Evolutionary conservation across 1,140 invertebrate species (phyloP), one percentile per base, ranked within the genome.

Genomic region (Bilobella aurantiaca): DNA sequence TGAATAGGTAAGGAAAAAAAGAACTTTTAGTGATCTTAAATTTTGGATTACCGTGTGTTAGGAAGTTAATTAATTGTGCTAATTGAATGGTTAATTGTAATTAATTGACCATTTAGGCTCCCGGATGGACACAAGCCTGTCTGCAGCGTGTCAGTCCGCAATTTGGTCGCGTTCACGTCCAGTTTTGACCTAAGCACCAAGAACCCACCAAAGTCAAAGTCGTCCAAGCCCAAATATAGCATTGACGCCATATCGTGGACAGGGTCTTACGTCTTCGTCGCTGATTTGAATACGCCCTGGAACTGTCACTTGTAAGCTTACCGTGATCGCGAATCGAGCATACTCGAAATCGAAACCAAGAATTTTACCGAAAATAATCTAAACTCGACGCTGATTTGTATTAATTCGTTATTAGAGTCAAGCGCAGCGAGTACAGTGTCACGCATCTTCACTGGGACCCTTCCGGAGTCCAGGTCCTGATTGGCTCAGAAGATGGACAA

Each of bases 261-360:
- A 81, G 85, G 85, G 31, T 86, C 84, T 27, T 84, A 91, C 77
- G 88, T 93, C 53, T 93, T 91, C 77, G 86, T 93, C 3, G 86
- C 87, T 70, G 91, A 94, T 76, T 78, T 93, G 31, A 90, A 92
- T 76, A 86, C 87, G 68, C 89, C 90, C 1, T 92, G 89, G 89
- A 82, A 88, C 73, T 81, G 83, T 64, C 84, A 89, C 72, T 85
- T 84, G 84, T 88, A 85, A 75, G 16, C 32, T 37, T 16, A 60
- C 3, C 32, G n/a, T n/a, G n/a, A n/a, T n/a, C n/a, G n/a, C n/a
- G n/a, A n/a, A n/a, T n/a, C n/a, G n/a, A n/a, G n/a, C n/a, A n/a
- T n/a, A n/a, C n/a, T n/a, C n/a, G n/a, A n/a, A n/a, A n/a, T n/a
- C n/a, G n/a, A n/a, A n/a, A n/a, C n/a, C n/a, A n/a, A n/a, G n/a